phyloP scores from a whole-genome alignment of 2,888 invertebrate genomes.

The Catonia carolina region DNA sequence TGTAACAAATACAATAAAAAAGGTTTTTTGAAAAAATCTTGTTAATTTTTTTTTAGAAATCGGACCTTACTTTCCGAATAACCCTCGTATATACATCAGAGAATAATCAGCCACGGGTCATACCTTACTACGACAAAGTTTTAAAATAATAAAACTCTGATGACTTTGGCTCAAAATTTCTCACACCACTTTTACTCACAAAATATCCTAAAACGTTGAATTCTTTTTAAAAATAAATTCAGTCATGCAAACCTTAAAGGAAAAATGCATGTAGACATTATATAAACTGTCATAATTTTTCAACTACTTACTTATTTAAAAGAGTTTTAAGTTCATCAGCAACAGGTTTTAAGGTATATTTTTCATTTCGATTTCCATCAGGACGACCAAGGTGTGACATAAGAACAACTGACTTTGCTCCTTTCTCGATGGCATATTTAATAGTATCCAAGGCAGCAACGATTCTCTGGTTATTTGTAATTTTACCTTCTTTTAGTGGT shows the following conservation, averaged over 20 bases:
- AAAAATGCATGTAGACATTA: background rate
- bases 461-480: conserved; percentile 96
- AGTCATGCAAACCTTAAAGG: background rate
- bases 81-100: too few species aligned
- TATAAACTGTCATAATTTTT: background rate
- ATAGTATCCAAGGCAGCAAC: conserved; percentile 90
- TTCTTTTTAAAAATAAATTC: too few species aligned
- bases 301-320: conserved; percentile 57
- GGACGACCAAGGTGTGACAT: conserved; percentile 98
- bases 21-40: too few species aligned
- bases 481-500: conserved; percentile 90
- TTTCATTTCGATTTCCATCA: conserved; percentile 78
- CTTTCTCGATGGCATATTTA: conserved; percentile 86
- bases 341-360: conserved; percentile 90
- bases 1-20: too few species aligned
- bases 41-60: too few species aligned
- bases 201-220: too few species aligned
- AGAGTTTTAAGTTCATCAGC: conserved; percentile 83
- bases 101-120: too few species aligned
- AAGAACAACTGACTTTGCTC: conserved; percentile 91
- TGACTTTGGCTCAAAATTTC: too few species aligned
- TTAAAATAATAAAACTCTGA: too few species aligned
- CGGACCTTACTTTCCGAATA: too few species aligned
- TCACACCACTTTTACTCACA: too few species aligned
- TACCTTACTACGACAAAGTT: too few species aligned